These are phyloP conservation scores for Caranx melampygus DNA, from an alignment of 2,113 vertebrate genomes.

Conservation along the genomic window DNA sequence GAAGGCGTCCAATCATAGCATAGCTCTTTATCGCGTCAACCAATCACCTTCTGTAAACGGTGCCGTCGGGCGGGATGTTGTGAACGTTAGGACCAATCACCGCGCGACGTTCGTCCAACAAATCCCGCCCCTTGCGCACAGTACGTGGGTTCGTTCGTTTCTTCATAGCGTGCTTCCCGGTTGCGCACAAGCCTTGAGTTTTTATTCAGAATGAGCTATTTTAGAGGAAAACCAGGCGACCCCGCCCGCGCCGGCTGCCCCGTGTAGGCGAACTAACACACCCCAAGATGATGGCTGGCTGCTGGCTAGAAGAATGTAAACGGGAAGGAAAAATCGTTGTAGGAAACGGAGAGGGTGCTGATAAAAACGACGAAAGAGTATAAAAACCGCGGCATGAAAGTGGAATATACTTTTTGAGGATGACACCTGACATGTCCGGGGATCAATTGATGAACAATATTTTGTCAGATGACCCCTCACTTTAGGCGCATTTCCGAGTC, in stretches of 20 bases:
- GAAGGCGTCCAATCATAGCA: conserved; percentile 30
- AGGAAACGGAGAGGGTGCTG: conserved; percentile 58
- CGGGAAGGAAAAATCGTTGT: conserved; percentile 79
- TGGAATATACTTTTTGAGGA: conserved; percentile 53
- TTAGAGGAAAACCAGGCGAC: conserved; percentile 51
- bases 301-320: conserved; percentile 76
- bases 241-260: conserved; percentile 59
- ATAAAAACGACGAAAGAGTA: conserved; percentile 67
- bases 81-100: conserved; percentile 45
- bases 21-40: conserved; percentile 23
- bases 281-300: conserved; percentile 72
- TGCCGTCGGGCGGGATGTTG: conserved; percentile 31
- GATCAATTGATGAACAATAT: conserved; percentile 61
- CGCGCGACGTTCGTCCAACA: fast-evolving
- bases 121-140: conserved; percentile 65
- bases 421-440: conserved; percentile 62
- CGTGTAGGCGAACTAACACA: background rate
- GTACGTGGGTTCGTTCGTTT: conserved; percentile 64
- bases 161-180: background rate
- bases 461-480: conserved; percentile 77
- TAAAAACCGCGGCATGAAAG: conserved; percentile 56
- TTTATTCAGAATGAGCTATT: conserved; percentile 76
- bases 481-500: conserved; percentile 77
- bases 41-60: conserved; percentile 24
- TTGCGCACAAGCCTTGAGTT: conserved; percentile 19